Percentiles rank a stretch among this genome's conserved stretches.
Evolutionary conservation across 2,888 invertebrate species (phyloP).

Genomic region (Diploptera punctata): DNA sequence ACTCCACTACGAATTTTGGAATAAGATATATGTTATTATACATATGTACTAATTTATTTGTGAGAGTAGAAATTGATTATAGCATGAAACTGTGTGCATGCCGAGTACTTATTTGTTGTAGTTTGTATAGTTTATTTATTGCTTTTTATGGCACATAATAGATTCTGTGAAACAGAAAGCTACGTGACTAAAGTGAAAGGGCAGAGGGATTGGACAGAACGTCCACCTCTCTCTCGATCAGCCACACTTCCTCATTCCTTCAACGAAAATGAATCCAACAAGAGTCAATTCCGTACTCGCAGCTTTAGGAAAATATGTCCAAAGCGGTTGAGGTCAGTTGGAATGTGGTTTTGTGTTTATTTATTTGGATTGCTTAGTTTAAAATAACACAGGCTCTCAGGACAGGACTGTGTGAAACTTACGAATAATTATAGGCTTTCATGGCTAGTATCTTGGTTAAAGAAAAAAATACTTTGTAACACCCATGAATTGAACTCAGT

Average conservation of each 20-base stretch:
- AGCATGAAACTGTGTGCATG: too few species aligned
- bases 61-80: too few species aligned
- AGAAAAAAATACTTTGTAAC: too few species aligned
- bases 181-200: neutral
- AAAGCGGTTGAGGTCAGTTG: constrained; percentile 32
- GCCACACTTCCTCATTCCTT: constrained; percentile 3
- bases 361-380: constrained; percentile 27
- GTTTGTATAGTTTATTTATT: too few species aligned
- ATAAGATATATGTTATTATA: too few species aligned
- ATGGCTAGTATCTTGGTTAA: too few species aligned
- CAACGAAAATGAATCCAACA: neutral
- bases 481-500: too few species aligned
- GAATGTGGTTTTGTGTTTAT: neutral
- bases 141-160: neutral
- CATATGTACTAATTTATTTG: too few species aligned
- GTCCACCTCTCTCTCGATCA: neutral
- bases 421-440: too few species aligned
- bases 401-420: too few species aligned
- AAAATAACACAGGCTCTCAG: neutral
- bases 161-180: constrained; percentile 3
- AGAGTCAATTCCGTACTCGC: neutral
- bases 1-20: too few species aligned
- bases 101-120: too few species aligned
- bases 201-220: neutral
- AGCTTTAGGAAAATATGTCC: constrained; percentile 30